Evolutionary conservation across 2,888 invertebrate genomes (phyloP).

Genomic region (Heliconius aoede): DNA sequence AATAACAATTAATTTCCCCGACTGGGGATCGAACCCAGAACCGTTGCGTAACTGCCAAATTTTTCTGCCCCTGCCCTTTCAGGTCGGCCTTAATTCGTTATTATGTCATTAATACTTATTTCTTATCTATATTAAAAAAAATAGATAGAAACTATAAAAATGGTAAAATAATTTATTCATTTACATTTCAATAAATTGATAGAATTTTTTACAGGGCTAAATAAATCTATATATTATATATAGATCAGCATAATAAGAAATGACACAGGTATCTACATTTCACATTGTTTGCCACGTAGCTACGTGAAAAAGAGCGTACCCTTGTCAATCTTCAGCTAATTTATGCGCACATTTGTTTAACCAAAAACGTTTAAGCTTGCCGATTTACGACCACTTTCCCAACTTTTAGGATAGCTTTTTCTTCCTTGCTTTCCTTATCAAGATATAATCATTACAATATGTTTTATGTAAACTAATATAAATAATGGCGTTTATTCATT

Average conservation of each 20-base stretch:
- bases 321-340: conserved; percentile 77
- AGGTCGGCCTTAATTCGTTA: too few relatives aligned
- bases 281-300: not conserved
- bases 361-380: conserved; percentile 74
- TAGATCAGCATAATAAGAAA: not conserved
- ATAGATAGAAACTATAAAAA: not conserved
- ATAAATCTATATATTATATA: not conserved
- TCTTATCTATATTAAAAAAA: too few relatives aligned
- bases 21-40: too few relatives aligned
- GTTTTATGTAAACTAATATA: not conserved
- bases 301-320: conserved; percentile 56
- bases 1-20: too few relatives aligned
- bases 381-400: conserved; percentile 73
- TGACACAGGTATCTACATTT: conserved; percentile 3
- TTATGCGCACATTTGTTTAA: conserved; percentile 77
- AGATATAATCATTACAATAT: not conserved
- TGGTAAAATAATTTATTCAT: not conserved
- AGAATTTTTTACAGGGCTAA: too few relatives aligned
- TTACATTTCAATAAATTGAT: not conserved
- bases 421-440: conserved; percentile 56
- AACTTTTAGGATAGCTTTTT: conserved; percentile 67
- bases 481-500: not conserved
- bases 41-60: too few relatives aligned
- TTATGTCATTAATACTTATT: too few relatives aligned
- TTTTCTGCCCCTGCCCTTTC: too few relatives aligned